These are phyloP conservation scores for Zhengitettix transpicula DNA, from an alignment of 2,888 invertebrate species.

Conservation along the genomic window DNA sequence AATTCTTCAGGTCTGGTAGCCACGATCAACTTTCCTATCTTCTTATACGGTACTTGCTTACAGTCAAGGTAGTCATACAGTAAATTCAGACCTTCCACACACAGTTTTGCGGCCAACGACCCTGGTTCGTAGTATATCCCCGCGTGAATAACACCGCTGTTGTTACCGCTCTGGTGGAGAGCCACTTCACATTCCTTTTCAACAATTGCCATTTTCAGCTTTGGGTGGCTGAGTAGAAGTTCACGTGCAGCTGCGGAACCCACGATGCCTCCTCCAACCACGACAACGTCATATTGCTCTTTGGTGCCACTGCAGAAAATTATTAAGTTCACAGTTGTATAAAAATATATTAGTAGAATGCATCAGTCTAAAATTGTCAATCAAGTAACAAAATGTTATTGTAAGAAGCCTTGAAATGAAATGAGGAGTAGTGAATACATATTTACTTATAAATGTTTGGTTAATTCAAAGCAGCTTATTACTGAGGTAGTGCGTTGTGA, in stretches of 20 bases:
- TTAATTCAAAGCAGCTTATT: too few species aligned
- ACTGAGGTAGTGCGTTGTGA: too few species aligned
- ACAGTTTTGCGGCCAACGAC: conserved; percentile 83
- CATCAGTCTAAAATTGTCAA: too few species aligned
- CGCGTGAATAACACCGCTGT: conserved; percentile 97
- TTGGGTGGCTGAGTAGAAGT: conserved; percentile 57
- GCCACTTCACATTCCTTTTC: conserved; percentile 83
- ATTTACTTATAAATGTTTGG: too few species aligned
- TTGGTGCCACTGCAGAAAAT: background rate
- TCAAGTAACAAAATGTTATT: too few species aligned
- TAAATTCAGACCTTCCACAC: conserved; percentile 59
- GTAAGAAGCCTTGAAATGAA: too few species aligned
- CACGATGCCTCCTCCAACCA: conserved; percentile 95
- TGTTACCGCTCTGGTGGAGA: conserved; percentile 87
- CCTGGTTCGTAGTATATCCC: conserved; percentile 86
- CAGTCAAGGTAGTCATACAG: conserved; percentile 72
- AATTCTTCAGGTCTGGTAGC: conserved; percentile 62
- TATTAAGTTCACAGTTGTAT: too few species aligned
- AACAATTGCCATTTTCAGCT: conserved; percentile 66
- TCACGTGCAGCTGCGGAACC: conserved; percentile 90
- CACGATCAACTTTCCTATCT: conserved; percentile 90
- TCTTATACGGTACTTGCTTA: conserved; percentile 77
- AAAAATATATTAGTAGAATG: too few species aligned
- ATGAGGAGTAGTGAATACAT: too few species aligned
- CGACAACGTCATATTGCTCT: conserved; percentile 59